Percentiles rank a stretch among this genome's conserved stretches.
These are phyloP conservation scores for Desmodus rotundus DNA, from an alignment of 2,113 vertebrate genomes.

Conservation along the genomic window DNA sequence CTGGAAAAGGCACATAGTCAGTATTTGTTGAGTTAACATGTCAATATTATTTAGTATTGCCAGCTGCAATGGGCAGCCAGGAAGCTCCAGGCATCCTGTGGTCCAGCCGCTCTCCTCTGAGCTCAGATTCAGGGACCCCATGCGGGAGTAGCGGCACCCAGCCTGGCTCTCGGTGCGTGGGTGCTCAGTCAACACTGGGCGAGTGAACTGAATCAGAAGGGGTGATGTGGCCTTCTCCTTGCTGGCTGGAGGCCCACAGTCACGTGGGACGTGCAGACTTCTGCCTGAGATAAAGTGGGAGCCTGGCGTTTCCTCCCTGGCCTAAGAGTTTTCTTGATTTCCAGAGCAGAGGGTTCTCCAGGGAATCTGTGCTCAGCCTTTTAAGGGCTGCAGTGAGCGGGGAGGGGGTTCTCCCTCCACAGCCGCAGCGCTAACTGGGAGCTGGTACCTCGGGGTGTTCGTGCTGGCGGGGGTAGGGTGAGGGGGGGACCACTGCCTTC, in stretches of 20 bases:
- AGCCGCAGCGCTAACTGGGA: too few relatives aligned
- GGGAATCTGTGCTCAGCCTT: background rate
- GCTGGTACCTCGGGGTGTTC: accelerated
- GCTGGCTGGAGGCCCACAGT: background rate
- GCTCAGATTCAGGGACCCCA: background rate
- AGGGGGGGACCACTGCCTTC: background rate
- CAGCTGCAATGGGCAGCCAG: accelerated
- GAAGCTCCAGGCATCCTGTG: background rate
- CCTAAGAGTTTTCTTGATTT: too few relatives aligned
- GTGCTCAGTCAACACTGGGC: background rate
- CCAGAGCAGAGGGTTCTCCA: accelerated
- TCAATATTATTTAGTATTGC: background rate
- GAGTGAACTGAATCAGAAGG: background rate
- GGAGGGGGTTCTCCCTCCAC: accelerated
- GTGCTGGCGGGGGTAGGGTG: accelerated
- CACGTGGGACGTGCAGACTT: background rate
- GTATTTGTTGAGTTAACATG: background rate
- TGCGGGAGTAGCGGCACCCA: accelerated
- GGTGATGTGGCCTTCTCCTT: accelerated
- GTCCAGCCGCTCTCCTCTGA: background rate
- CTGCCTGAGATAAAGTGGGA: background rate
- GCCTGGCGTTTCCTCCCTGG: background rate
- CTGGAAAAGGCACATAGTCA: accelerated
- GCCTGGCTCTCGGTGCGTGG: background rate
- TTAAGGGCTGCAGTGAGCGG: background rate